Evolutionary conservation across 1,140 invertebrate species (phyloP).

Genomic region (Bombyx mori): ASM3026992v2 NC_085133.1:3474001-3474500

Average conservation of each 20-base stretch:
- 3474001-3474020: no score
- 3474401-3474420: background rate
- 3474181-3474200: conserved; percentile 24
- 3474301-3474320: conserved; percentile 18
- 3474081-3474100: no score
- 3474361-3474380: conserved; percentile 66
- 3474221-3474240: conserved; percentile 26
- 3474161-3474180: conserved; percentile 22
- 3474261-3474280: conserved; percentile 41
- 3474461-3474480: no score
- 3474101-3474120: conserved; percentile 17
- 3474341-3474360: conserved; percentile 65
- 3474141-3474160: conserved; percentile 23
- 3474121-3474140: conserved; percentile 7
- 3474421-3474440: no score
- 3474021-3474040: no score
- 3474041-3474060: no score
- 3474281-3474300: conserved; percentile 22
- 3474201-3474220: conserved; percentile 20
- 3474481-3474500: no score
- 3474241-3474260: conserved; percentile 33
- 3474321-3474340: conserved; percentile 42
- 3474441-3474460: no score
- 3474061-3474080: no score
- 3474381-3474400: conserved; percentile 9